Conservation (phyloP, 2,888 invertebrate genomes). For the Prosapia bicincta region DNA sequence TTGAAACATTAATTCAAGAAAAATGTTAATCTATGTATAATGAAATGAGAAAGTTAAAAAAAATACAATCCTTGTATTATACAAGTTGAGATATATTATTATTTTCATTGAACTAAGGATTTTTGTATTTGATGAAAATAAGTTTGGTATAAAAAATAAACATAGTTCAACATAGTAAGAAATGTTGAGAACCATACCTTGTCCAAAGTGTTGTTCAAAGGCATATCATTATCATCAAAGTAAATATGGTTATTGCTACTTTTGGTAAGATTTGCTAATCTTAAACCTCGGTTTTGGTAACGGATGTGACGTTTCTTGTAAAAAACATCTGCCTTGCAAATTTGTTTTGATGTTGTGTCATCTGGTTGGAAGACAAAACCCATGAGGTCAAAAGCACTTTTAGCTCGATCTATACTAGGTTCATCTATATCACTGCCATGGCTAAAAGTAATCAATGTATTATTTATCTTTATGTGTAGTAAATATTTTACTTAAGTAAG, state of each 20-base stretch:
- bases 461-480: too few relatives aligned
- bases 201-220: conserved; percentile 41
- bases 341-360: conserved; percentile 38
- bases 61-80: too few relatives aligned
- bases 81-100: too few relatives aligned
- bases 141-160: too few relatives aligned
- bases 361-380: conserved; percentile 49
- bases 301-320: conserved; percentile 61
- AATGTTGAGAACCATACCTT: too few relatives aligned
- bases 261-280: conserved; percentile 15
- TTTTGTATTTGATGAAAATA: too few relatives aligned
- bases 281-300: conserved; percentile 50
- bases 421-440: conserved; percentile 52
- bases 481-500: too few relatives aligned
- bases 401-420: conserved; percentile 52
- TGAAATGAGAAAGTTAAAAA: too few relatives aligned
- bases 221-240: conserved; percentile 64
- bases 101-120: too few relatives aligned
- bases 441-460: conserved; percentile 49
- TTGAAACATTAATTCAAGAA: too few relatives aligned
- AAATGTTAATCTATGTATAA: not conserved
- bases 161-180: too few relatives aligned
- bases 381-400: conserved; percentile 62
- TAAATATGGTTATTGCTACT: conserved; percentile 55
- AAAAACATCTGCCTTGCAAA: conserved; percentile 54